Evolutionary conservation across 35 echinoderm and acorn worm genomes (phyloP).

Genomic region (Diadema setosum): DNA sequence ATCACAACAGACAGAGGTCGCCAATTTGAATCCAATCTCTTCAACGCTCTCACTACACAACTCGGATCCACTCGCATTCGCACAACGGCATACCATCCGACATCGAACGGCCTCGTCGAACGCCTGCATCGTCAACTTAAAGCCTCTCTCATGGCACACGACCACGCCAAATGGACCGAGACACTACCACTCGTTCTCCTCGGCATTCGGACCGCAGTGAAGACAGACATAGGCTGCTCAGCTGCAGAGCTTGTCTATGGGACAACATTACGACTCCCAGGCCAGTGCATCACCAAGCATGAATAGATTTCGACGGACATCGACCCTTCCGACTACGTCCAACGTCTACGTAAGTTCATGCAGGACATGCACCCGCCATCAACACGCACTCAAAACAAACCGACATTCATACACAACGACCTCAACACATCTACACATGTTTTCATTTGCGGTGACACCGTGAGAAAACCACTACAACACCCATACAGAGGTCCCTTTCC

Average conservation of each 20-base stretch:
- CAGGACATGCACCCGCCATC: neutral
- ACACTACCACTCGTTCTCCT: constrained; percentile 35
- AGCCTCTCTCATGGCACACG: constrained; percentile 14
- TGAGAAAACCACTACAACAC: constrained; percentile 43
- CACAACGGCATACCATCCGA: constrained; percentile 31
- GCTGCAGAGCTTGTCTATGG: constrained; percentile 32
- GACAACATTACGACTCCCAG: constrained; percentile 19
- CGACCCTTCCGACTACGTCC: constrained; percentile 5
- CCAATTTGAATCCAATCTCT: constrained; percentile 49
- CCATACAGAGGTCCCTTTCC: constrained; percentile 32
- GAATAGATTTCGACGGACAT: neutral
- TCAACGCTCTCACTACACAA: constrained; percentile 15
- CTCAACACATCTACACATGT: constrained; percentile 49
- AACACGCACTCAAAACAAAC: neutral
- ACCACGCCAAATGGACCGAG: neutral
- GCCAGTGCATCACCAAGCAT: neutral
- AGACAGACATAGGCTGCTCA: constrained; percentile 45
- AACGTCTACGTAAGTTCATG: neutral
- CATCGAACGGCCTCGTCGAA: constrained; percentile 18
- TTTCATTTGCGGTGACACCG: constrained; percentile 27
- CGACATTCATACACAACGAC: neutral
- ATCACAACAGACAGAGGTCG: constrained; percentile 41
- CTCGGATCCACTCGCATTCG: constrained; percentile 20
- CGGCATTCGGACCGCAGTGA: constrained; percentile 36
- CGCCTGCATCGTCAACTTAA: constrained; percentile 45